A percentile compares a stretch with the other conserved stretches of the same genome.
Conservation (phyloP, 2,888 invertebrate genomes). For the Rotaria socialis region DNA sequence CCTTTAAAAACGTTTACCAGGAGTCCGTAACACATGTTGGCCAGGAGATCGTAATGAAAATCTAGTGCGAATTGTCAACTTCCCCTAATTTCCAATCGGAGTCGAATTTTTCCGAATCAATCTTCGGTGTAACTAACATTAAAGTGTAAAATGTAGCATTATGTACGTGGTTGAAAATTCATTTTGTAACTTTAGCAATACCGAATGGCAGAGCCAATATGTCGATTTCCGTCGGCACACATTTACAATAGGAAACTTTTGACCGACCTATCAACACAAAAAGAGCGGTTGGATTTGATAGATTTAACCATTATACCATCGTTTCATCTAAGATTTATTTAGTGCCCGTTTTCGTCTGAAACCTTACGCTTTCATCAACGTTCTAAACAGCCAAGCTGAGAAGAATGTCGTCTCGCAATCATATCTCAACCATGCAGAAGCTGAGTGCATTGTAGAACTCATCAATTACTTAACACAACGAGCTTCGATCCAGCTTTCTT, state of each 20-base stretch:
- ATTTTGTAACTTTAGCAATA: constrained; percentile 66
- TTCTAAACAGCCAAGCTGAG: background rate
- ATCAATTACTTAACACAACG: constrained; percentile 50
- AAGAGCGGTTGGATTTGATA: background rate
- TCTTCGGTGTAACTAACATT: no score
- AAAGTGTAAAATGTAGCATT: no score
- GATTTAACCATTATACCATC: background rate
- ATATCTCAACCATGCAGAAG: constrained; percentile 65
- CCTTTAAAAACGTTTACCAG: no score
- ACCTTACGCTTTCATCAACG: background rate
- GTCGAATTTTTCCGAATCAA: no score
- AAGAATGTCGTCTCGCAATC: background rate
- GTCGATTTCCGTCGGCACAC: constrained; percentile 71
- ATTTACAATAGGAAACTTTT: constrained; percentile 67
- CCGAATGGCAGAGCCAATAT: constrained; percentile 78
- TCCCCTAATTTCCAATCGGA: no score
- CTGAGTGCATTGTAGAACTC: constrained; percentile 65
- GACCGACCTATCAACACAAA: background rate
- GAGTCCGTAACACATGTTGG: no score
- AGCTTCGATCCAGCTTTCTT: constrained; percentile 56
- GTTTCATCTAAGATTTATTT: background rate
- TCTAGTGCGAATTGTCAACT: no score
- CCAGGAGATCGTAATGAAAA: no score
- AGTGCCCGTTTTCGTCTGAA: background rate
- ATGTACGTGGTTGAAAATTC: no score